Evolutionary conservation across 2,888 invertebrate genomes (phyloP), one percentile per base, ranked within the genome.

Genomic region (Ophonus ardosiacus): DNA sequence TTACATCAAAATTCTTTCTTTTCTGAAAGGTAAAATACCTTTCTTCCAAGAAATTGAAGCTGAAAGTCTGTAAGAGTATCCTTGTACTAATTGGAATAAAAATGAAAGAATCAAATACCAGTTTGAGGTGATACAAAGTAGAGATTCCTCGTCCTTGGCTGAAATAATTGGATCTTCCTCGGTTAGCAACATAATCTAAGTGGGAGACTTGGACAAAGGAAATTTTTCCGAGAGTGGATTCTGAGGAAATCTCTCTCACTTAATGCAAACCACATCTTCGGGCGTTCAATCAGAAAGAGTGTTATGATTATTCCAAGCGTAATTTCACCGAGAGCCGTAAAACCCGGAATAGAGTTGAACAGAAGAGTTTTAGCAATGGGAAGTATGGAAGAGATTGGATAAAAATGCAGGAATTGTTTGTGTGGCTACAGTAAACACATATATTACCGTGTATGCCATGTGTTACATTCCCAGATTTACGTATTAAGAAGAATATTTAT

Each of bases 201-300:
- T 57, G 40, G 56, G 31, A 56, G 71, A 56, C 68, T 57, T 71
- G 82, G 57, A 82, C 68, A 82, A 82, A 71, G 82, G 56, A 65
- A 68, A 17, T 71, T 71, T 51, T 65, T 43, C 21, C 31, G 80
- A 61, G 24, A 65, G 71, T 71, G 43, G 71, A 82, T 71, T 71
- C 68, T 82, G 57, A 82, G 82, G 71, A 82, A 82, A 68, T 82
- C 71, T 82, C 56, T 10, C 18, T 82, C 68, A 57, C 68, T 71
- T 82, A 82, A 82, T 82, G 65, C 82, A 68, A 82, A 68, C 71
- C 82, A 71, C 82, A 56, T 81, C 81, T 81, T 81, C 65, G 68
- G 38, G 74, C 83, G 40, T 83, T 76, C 76, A 83, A 83, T 83
- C 83, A 83, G 76, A 83, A 83, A 83, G 83, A 83, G 83, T 83